Evolutionary conservation across 2,888 invertebrate genomes (phyloP), one percentile per base, ranked within the genome.

Genomic region (Seira sanloemensis): DNA sequence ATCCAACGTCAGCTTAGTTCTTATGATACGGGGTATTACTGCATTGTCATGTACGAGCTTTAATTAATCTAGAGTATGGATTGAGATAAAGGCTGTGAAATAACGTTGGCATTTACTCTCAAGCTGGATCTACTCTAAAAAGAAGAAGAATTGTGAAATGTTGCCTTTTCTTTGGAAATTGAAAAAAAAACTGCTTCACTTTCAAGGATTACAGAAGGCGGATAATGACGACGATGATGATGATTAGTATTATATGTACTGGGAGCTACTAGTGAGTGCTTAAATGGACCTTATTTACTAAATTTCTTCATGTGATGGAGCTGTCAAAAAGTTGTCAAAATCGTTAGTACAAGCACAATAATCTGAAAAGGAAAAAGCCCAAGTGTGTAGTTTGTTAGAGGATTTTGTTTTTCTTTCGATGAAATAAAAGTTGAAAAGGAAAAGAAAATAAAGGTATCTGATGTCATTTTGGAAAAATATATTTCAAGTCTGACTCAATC

Each of bases 311-410:
- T 12, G 68, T 68, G 68, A 68, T 82, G 26, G 37, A 73, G 78
- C 83, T 83, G 83, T 83, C 83, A 83, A 67, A 83, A 83, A 83
- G 68, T 78, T 83, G 83, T 83, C 83, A 83, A 83, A 83, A 83
- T 83, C 83, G 69, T 83, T 66, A 71, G 74, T 80, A 73, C 65
- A 58, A 58, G n/a, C 58, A 58, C 18, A 58, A 58, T 58, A 58
- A n/a, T 58, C 58, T 58, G n/a, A 7, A 58, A 4, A 58, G 12
- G 5, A 4, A 37, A 4, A 37, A 37, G 37, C 37, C 4, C 37
- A 37, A 12, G 4, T 37, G 37, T 37, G 12, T 58, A 69, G 24
- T 66, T 9, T 69, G 73, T 26, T 66, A 24, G 68, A 68, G 4
- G 12, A 1, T 26, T 68, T 68, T 25, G 26, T n/a, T 69, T 69